Percentiles rank a stretch among this genome's conserved stretches.
These are phyloP conservation scores for Oxytorus armatus DNA, from an alignment of 2,888 invertebrate genomes.

Conservation along the genomic window DNA sequence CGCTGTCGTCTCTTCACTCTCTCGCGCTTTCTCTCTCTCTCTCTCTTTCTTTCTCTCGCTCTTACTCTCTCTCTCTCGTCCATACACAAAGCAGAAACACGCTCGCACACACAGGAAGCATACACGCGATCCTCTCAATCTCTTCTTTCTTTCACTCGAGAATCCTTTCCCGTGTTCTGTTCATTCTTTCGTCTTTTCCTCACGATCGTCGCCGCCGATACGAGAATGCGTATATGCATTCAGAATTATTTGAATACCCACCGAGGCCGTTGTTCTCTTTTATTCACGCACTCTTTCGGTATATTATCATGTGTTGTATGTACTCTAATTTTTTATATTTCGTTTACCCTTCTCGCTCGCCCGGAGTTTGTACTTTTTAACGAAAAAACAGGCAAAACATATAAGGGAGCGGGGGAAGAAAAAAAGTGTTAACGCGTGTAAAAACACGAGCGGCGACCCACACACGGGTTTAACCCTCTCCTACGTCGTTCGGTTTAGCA, in stretches of 20 bases:
- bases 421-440: not conserved
- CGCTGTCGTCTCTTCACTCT: constrained; percentile 51
- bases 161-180: no score
- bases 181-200: constrained; percentile 65
- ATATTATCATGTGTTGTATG: constrained; percentile 45
- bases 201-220: constrained; percentile 72
- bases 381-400: constrained; percentile 1
- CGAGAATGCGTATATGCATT: constrained; percentile 52
- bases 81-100: no score
- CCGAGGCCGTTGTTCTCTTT: constrained; percentile 74
- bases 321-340: constrained; percentile 20
- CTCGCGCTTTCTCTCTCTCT: constrained; percentile 33
- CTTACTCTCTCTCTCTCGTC: constrained; percentile 36
- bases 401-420: not conserved
- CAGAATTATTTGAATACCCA: constrained; percentile 76
- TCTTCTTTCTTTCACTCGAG: constrained; percentile 37
- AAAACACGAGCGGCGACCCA: constrained; percentile 28
- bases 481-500: constrained; percentile 31
- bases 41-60: constrained; percentile 38
- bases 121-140: constrained; percentile 59
- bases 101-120: no score
- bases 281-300: constrained; percentile 33
- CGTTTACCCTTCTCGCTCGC: constrained; percentile 10
- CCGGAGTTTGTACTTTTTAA: constrained; percentile 1
- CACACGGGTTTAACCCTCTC: constrained; percentile 25